Base-by-base conservation (phyloP, 2,113 vertebrate genomes). In the Barnardius zonarius region DNA sequence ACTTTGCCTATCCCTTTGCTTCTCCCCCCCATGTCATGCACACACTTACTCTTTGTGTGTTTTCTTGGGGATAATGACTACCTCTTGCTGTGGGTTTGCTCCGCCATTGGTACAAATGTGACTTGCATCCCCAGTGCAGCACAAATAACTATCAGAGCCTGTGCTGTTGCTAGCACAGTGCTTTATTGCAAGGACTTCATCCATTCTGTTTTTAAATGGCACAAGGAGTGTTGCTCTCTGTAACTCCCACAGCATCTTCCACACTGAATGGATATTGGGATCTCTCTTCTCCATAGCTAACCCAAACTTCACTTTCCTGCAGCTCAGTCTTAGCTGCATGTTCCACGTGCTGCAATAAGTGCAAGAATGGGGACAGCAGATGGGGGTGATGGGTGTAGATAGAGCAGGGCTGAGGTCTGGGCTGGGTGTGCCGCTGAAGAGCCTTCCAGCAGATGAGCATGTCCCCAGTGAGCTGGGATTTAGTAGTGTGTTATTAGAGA, bases 401-500 rank as follows among this genome's bases (percentile, higher is more conserved):
- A 7, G 18, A 23, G 64, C 54, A 27, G 35, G 66, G 64, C 64
- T 46, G 64, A 64, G 52, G 46, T 70, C 46, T 75, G 90, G 63
- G 68, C 79, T 83, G 82, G 49, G 62, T 2, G 0, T 31, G 72
- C n/a, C 24, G 5, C 23, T 1, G 48, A 83, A 37, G 76, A 68
- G 48, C 28, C 66, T 93, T 73, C 41, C 90, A 76, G 92, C 93
- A 94, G 95, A 67, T 81, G 86, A 94, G 80, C 93, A 66, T 17
- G 33, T 96, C 86, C 88, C 83, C 81, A 0, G 4, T 28, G 57
- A 93, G 83, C 5, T 82, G 83, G 95, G 96, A 73, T 93, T 93
- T 89, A 84, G 92, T 62, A 27, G 62, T 15, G 28, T 84, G 93
- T 92, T 96, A 92, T 95, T 94, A 82, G 91, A 94, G 95, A 91